Conservation (phyloP, 2,888 invertebrate species). For the Sabellastarte sp. region DNA sequence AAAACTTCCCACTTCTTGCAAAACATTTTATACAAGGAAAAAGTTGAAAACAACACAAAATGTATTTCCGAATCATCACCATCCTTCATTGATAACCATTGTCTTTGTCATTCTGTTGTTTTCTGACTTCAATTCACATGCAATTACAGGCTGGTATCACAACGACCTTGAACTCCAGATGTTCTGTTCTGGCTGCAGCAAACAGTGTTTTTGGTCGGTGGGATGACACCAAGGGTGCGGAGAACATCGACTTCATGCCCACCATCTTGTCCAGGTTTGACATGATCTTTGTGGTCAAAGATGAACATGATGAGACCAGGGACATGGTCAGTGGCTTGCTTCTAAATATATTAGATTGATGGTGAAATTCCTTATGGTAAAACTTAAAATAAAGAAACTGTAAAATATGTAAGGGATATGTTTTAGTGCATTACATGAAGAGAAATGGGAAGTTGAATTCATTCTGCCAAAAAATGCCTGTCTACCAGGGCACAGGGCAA, state of each 20-base stretch:
- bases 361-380: background rate
- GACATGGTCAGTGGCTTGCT: constrained; percentile 72
- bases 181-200: constrained; percentile 98
- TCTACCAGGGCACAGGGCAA: too few relatives aligned
- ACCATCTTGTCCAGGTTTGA: constrained; percentile 99
- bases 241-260: constrained; percentile 99
- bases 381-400: background rate
- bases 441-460: too few relatives aligned
- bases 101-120: background rate
- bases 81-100: background rate
- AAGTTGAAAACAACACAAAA: background rate
- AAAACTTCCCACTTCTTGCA: too few relatives aligned
- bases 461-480: background rate
- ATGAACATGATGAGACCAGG: constrained; percentile 83
- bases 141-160: constrained; percentile 94
- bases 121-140: too few relatives aligned
- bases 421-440: background rate
- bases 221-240: constrained; percentile 97
- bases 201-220: constrained; percentile 98
- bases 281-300: constrained; percentile 99
- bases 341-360: background rate
- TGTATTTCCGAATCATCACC: background rate
- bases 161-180: constrained; percentile 95
- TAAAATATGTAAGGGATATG: background rate
- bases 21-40: too few relatives aligned